Conservation (phyloP, 2,113 vertebrate species). For the Otis tarda region DNA sequence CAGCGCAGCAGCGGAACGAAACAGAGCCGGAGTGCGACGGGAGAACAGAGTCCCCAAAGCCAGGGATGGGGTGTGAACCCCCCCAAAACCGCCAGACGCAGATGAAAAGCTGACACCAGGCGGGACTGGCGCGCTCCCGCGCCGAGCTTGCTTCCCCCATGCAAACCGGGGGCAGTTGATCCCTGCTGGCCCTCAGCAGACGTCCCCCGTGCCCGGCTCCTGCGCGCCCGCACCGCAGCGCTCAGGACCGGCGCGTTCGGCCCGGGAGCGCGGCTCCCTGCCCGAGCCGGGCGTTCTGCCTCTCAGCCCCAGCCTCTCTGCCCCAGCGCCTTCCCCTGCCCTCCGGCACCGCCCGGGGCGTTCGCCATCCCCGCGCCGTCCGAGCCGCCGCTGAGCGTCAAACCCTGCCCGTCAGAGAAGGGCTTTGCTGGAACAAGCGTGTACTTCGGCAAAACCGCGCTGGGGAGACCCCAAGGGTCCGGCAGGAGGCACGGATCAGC, state of each 20-base stretch:
- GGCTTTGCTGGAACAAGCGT: neutral
- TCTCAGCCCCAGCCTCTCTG: neutral
- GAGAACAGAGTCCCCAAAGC: neutral
- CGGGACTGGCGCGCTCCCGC: neutral
- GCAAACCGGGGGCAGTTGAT: neutral
- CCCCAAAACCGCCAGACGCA: rapidly evolving
- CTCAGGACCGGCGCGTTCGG: neutral
- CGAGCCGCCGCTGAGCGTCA: neutral
- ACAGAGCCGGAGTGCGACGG: neutral
- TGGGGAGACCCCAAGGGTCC: neutral
- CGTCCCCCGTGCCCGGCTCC: rapidly evolving
- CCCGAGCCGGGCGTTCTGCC: too few relatives aligned
- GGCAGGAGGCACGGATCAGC: neutral
- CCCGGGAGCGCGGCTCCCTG: neutral
- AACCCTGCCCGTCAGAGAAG: neutral
- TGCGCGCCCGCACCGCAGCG: rapidly evolving
- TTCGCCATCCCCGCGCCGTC: neutral
- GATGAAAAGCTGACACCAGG: neutral
- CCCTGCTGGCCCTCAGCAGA: neutral
- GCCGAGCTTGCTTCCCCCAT: rapidly evolving
- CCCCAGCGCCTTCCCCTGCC: neutral
- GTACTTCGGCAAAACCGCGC: neutral
- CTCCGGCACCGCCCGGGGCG: neutral
- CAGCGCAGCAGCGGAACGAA: neutral
- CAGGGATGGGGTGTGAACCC: neutral